These are phyloP conservation scores for Takifugu flavidus DNA, from an alignment of 2,113 vertebrate species.

Conservation along the genomic window DNA sequence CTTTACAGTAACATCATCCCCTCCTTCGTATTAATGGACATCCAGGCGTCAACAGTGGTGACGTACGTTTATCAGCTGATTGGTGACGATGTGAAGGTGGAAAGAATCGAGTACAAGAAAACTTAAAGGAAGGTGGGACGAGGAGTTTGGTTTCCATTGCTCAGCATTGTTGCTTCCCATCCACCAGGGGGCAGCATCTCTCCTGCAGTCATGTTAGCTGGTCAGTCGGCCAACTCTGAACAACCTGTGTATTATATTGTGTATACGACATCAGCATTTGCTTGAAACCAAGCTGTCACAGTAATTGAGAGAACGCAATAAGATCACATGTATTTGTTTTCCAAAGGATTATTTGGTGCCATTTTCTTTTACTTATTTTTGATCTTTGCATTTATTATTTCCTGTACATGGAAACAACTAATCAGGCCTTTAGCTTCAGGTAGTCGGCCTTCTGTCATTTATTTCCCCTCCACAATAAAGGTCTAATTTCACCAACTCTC, in stretches of 20 bases:
- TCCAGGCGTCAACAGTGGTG: constrained; percentile 97
- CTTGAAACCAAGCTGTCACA: constrained; percentile 44
- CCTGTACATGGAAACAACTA: constrained; percentile 22
- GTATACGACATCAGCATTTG: constrained; percentile 62
- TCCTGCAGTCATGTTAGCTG: constrained; percentile 43
- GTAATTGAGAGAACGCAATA: constrained; percentile 56
- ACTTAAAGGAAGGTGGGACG: constrained; percentile 70
- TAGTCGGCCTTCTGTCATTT: constrained; percentile 26
- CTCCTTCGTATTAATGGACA: constrained; percentile 99
- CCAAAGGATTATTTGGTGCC: constrained; percentile 56
- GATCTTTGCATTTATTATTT: constrained; percentile 21
- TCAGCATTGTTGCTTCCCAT: constrained; percentile 69
- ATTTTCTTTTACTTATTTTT: constrained; percentile 32
- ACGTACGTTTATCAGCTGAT: constrained; percentile 98
- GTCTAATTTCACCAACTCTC: constrained; percentile 36
- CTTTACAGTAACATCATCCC: constrained; percentile 93
- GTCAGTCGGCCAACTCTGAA: constrained; percentile 51
- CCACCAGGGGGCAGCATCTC: constrained; percentile 51
- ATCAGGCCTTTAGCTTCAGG: constrained; percentile 29
- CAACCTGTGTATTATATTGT: constrained; percentile 68
- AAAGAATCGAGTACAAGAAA: constrained; percentile 99
- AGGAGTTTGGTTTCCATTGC: constrained; percentile 15
- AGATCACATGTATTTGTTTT: constrained; percentile 56
- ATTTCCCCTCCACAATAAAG: constrained; percentile 67
- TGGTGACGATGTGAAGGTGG: constrained; percentile 97